These are phyloP conservation scores for Hystrix cristata DNA, from an alignment of 2,113 vertebrate species.

Conservation along the genomic window DNA sequence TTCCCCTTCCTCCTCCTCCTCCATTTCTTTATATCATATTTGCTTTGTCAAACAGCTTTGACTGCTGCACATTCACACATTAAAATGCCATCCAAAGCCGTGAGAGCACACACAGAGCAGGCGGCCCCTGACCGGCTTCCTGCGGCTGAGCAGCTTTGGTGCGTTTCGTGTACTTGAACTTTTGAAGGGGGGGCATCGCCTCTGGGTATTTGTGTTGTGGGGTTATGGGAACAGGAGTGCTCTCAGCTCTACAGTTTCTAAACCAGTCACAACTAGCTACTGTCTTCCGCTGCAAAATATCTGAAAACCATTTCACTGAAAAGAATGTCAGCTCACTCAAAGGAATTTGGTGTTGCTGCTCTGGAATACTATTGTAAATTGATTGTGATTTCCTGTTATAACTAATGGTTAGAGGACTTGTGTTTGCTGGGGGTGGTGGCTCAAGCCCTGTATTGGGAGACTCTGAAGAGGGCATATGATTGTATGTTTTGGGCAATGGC, in stretches of 20 bases:
- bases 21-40: background rate
- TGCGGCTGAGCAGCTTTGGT: background rate
- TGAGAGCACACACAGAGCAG: background rate
- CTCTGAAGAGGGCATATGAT: background rate
- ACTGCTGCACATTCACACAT: background rate
- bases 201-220: background rate
- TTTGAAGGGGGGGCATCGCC: background rate
- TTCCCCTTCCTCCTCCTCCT: background rate
- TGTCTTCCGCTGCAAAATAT: background rate
- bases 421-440: background rate
- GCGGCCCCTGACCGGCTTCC: background rate
- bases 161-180: background rate
- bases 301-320: background rate
- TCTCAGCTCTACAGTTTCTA: background rate
- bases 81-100: background rate
- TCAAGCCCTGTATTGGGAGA: background rate
- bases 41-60: background rate
- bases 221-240: background rate
- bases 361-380: background rate
- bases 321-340: background rate
- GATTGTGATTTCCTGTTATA: background rate
- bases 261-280: background rate
- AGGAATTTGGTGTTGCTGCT: too few species aligned
- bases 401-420: background rate
- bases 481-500: background rate